Conservation (phyloP, 1,140 invertebrate genomes). For the Prorops nasuta region DNA sequence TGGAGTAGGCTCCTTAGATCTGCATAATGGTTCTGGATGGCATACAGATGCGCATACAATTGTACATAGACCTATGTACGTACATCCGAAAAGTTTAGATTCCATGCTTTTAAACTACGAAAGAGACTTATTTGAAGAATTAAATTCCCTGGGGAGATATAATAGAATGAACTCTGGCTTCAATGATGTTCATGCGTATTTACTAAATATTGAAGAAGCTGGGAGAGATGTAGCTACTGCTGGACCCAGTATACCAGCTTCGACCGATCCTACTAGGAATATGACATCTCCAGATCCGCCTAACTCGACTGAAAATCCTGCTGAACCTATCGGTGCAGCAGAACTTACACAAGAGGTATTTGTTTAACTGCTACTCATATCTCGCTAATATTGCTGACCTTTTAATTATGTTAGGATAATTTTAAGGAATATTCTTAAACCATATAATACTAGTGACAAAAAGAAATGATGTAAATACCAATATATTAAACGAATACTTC, state of each 20-base stretch:
- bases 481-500: too few species aligned
- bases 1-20: conserved; percentile 60
- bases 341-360: conserved; percentile 59
- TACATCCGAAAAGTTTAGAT: conserved; percentile 74
- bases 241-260: conserved; percentile 30
- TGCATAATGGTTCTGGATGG: conserved; percentile 68
- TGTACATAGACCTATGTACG: conserved; percentile 58
- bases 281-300: conserved; percentile 30
- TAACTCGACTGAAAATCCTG: conserved; percentile 23
- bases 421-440: too few species aligned
- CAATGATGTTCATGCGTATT: conserved; percentile 58
- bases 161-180: conserved; percentile 50
- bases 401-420: too few species aligned
- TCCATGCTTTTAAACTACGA: conserved; percentile 71
- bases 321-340: conserved; percentile 25
- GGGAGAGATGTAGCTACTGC: conserved; percentile 27
- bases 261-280: conserved; percentile 28
- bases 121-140: conserved; percentile 71
- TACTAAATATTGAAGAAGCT: conserved; percentile 54
- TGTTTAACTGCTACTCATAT: too few species aligned
- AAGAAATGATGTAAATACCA: too few species aligned
- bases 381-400: too few species aligned
- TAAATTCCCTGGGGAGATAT: conserved; percentile 68
- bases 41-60: conserved; percentile 59
- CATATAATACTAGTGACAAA: too few species aligned